Evolutionary conservation across 35 echinoderm and acorn worm genomes (phyloP).

Genomic region (Strongylocentrotus purpuratus): DNA sequence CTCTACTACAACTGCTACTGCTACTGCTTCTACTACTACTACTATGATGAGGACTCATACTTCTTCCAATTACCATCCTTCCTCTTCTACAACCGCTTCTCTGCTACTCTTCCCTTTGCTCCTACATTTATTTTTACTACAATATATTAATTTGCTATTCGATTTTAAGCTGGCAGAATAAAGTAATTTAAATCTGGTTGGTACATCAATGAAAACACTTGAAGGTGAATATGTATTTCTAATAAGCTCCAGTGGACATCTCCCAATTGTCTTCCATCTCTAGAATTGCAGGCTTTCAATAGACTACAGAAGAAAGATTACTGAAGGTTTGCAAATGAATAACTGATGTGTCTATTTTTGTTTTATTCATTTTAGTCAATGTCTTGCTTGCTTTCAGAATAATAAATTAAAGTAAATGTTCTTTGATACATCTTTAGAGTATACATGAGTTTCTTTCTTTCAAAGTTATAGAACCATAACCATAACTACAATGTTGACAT

Average conservation of each 20-base stretch:
- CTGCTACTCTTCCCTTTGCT: no score
- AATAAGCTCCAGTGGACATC: not conserved
- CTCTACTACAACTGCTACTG: no score
- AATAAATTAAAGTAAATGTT: not conserved
- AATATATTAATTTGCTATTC: no score
- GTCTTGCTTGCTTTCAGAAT: slow-evolving; percentile 2
- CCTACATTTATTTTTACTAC: no score
- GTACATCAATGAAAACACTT: not conserved
- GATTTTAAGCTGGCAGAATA: not conserved
- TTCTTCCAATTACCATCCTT: no score
- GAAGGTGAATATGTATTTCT: not conserved
- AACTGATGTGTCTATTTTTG: not conserved
- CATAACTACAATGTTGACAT: no score
- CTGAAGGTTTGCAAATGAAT: not conserved
- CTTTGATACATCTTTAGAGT: not conserved
- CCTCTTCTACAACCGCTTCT: no score
- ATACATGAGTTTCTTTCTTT: not conserved
- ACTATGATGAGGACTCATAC: no score
- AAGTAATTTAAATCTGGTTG: no score
- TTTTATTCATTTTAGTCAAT: not conserved
- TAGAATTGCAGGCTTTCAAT: not conserved
- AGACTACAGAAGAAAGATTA: not conserved
- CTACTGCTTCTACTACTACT: no score
- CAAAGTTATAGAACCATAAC: not conserved
- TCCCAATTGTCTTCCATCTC: not conserved